Evolutionary conservation across 2,888 invertebrate species (phyloP), one percentile per base, ranked within the genome.

Genomic region (Notocelia uddmanniana): DNA sequence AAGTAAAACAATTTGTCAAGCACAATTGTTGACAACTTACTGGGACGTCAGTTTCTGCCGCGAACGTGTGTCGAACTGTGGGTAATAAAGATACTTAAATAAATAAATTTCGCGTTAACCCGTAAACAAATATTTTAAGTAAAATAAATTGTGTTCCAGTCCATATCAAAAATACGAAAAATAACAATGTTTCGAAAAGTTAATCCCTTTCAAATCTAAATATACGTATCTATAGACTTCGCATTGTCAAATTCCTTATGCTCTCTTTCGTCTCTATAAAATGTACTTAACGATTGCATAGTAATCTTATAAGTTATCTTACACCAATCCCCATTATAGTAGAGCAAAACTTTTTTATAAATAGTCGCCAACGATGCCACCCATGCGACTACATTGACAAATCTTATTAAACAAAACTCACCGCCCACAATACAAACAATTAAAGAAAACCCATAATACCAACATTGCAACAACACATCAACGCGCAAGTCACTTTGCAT

Each of bases 401-500:
- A 71, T 71, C 66, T 67, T 71, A 71, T 71, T 71, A 67, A 71
- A 71, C 54, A 66, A 66, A 71, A 67, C 71, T 66, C 41, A 23
- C 66, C 71, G 71, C 66, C 71, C 54, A 54, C 59, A 70, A 59
- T 50, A 64, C 64, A 41, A 60, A 71, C 59, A 66, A 57, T 57
- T 67, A 57, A 67, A 67, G 45, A 58, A 57, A 67, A 67, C 41
- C 34, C 55, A 67, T 57, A 67, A 67, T 57, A 19, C 52, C 48
- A 71, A 66, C 68, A 59, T 57, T 57, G 26, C 52, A 71, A 59
- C 63, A 59, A 62, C 73, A 69, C 73, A 68, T 68, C 73, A 74
- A 73, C 69, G 69, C 69, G 70, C 69, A 63, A 73, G 71, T 74
- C 74, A 71, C 63, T 74, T 68, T 63, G 63, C 63, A 68, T 71